phyloP scores from a whole-genome alignment of 2,888 invertebrate genomes.

The Hipparchia semele region DNA sequence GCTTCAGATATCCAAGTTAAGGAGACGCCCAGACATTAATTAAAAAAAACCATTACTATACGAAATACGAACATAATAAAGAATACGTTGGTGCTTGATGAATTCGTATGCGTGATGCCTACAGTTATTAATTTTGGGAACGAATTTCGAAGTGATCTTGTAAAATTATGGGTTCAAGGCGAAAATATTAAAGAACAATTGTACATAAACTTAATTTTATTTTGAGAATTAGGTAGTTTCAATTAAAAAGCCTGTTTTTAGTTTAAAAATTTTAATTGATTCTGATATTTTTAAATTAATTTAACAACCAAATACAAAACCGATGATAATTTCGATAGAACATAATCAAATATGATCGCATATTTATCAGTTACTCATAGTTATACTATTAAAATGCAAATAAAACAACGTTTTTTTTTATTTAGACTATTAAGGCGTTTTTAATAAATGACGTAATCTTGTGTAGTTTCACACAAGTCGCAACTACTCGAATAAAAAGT shows the following conservation, averaged over 20 bases:
- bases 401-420: background rate
- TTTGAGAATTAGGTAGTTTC: background rate
- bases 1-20: constrained; percentile 40
- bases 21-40: constrained; percentile 52
- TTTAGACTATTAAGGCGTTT: background rate
- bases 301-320: background rate
- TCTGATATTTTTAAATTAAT: background rate
- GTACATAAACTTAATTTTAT: background rate
- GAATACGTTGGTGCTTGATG: constrained; percentile 32
- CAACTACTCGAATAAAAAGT: constrained; percentile 30
- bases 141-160: constrained; percentile 9
- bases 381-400: background rate
- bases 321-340: background rate
- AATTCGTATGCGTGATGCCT: constrained; percentile 30
- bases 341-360: no score
- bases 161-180: constrained; percentile 7
- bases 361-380: no score
- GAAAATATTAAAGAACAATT: background rate
- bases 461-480: background rate
- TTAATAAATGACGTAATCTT: constrained; percentile 28
- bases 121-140: constrained; percentile 25
- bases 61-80: constrained; percentile 39
- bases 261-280: background rate
- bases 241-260: no score
- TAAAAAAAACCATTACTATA: constrained; percentile 44